Evolutionary conservation across 2,888 invertebrate genomes (phyloP).

Genomic region (Mythimna vitellina): DNA sequence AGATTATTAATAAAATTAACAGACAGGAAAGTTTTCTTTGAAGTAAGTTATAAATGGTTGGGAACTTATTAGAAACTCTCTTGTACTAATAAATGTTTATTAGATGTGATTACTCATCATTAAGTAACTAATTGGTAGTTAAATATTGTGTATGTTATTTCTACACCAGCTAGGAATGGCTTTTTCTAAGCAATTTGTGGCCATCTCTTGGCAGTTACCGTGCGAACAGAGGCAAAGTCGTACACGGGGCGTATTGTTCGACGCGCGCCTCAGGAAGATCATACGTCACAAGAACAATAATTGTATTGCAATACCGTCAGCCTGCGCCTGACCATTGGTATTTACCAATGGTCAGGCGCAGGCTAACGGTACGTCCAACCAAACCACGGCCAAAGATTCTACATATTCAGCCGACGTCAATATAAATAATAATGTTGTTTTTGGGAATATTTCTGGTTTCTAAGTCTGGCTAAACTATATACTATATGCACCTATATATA

Average conservation of each 20-base stretch:
- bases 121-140: not conserved
- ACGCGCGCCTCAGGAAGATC: too few species aligned
- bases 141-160: not conserved
- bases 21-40: slow-evolving; percentile 1
- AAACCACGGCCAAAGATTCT: slow-evolving; percentile 81
- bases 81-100: not conserved
- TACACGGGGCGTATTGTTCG: too few species aligned
- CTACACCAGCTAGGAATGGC: not conserved
- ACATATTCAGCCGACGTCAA: slow-evolving; percentile 74
- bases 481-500: too few species aligned
- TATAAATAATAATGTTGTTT: too few species aligned
- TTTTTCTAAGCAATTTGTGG: too few species aligned
- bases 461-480: too few species aligned
- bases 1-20: slow-evolving; percentile 18
- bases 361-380: slow-evolving; percentile 78
- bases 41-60: not conserved
- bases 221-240: too few species aligned
- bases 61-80: not conserved
- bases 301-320: too few species aligned
- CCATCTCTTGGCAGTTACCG: too few species aligned
- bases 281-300: slow-evolving; percentile 80
- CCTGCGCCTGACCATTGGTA: too few species aligned
- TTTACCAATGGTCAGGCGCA: slow-evolving; percentile 83
- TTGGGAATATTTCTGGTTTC: too few species aligned
- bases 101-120: slow-evolving; percentile 12